Base-by-base conservation (phyloP, 2,113 vertebrate genomes). In the Megaceryle torquata region DNA sequence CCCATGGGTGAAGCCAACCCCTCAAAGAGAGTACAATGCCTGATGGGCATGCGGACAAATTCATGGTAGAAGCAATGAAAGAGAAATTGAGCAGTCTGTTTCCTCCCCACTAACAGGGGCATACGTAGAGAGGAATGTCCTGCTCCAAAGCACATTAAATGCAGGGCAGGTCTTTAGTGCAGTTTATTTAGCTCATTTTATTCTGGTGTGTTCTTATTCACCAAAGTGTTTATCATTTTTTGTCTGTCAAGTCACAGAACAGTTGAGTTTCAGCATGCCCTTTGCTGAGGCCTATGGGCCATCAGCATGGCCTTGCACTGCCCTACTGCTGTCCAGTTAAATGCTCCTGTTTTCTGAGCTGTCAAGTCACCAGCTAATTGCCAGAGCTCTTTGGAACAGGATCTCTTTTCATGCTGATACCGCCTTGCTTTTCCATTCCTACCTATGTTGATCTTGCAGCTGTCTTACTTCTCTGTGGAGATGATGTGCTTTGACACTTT, bases 51-150 rank as follows among this genome's bases (percentile, higher is more conserved):
- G 20, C 54, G 33, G n/a, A 31, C 15, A 68, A 22, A 28, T 78
- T 72, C 2, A 1, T 1, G 3, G 63, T 33, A 78, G 41, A 72
- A 78, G 11, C 13, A 17, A 25, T 29, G 35, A 63, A 77, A 74
- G 16, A 86, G 19, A 18, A 64, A 19, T 31, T 35, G 17, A 82
- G 18, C 29, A 51, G 63, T 25, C 13, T 46, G 14, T 8, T 64
- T 7, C 15, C 31, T 59, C n/a, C 26, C 24, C 2, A 1, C 19
- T 65, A 25, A 25, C 0, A 1, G 12, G 29, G 19, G 8, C 15
- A 39, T 51, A 39, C 26, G 15, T 67, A 56, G 31, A 33, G 21
- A 17, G 59, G 22, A 69, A 82, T 57, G 28, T 63, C 25, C 11
- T 39, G 6, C n/a, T 92, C 43, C 19, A 63, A 86, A 89, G 25